A percentile compares a stretch with the other conserved stretches of the same genome.
Conservation (phyloP, 2,888 invertebrate species). For the Mystacides longicornis region DNA sequence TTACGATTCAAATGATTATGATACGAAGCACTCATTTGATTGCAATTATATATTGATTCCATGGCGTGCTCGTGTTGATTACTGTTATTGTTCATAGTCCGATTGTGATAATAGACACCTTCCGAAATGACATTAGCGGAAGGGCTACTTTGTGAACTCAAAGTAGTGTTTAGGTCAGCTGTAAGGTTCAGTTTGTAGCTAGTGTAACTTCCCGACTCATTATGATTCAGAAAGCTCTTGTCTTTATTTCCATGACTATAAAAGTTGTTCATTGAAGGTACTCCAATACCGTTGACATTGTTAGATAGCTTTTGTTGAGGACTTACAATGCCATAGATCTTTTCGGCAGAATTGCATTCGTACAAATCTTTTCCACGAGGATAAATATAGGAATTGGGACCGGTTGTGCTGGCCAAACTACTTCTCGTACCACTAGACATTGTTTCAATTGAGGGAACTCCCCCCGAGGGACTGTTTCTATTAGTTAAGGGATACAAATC, state of each 20-base stretch:
- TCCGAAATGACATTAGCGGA: slow-evolving; percentile 10
- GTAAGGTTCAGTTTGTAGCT: slow-evolving; percentile 36
- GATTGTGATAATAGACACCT: slow-evolving; percentile 11
- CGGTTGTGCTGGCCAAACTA: slow-evolving; percentile 17
- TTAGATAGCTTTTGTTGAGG: slow-evolving; percentile 30
- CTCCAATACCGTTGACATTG: slow-evolving; percentile 39
- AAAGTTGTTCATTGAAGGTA: slow-evolving; percentile 31
- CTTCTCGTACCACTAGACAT: slow-evolving; percentile 19
- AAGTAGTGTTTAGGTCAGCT: slow-evolving; percentile 20
- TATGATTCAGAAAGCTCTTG: slow-evolving; percentile 40
- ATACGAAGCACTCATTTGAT: slow-evolving; percentile 13
- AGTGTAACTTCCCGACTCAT: slow-evolving; percentile 42
- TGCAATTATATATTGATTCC: slow-evolving; percentile 5
- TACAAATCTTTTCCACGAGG: slow-evolving; percentile 16
- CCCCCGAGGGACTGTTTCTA: slow-evolving; percentile 40
- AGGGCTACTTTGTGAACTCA: slow-evolving; percentile 29
- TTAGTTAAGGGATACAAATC: slow-evolving; percentile 19
- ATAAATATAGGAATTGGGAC: slow-evolving; percentile 15
- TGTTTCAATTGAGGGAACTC: slow-evolving; percentile 31
- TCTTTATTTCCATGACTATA: slow-evolving; percentile 39
- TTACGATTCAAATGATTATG: slow-evolving; percentile 15
- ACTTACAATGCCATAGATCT: slow-evolving; percentile 11
- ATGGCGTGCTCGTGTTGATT: not conserved
- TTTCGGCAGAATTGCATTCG: slow-evolving; percentile 15
- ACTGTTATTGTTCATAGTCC: not conserved